phyloP scores from a whole-genome alignment of 64 coral and sea anemone genomes.

The Stichodactyla mertensii region DNA sequence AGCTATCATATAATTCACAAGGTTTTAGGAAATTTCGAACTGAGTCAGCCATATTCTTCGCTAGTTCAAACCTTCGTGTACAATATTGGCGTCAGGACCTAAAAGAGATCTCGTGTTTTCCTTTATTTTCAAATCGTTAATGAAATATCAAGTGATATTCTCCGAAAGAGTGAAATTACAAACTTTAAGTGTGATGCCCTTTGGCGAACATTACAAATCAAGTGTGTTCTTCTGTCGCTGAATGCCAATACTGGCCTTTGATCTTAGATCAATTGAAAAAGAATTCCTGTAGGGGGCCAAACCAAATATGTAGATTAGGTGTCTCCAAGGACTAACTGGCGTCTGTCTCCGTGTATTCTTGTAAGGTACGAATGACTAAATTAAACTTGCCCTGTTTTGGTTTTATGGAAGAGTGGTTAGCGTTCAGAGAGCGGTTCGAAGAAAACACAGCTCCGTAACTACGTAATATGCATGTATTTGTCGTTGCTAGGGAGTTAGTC shows the following conservation, averaged over 20 bases:
- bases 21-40: background rate
- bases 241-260: conserved; percentile 9
- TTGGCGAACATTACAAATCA: background rate
- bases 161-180: background rate
- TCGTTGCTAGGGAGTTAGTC: background rate
- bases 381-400: background rate
- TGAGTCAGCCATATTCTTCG: background rate
- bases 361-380: background rate
- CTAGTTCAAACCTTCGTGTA: background rate
- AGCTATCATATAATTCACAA: background rate
- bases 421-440: background rate
- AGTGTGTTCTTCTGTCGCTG: background rate
- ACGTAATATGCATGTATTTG: background rate
- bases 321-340: background rate
- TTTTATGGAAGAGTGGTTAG: background rate
- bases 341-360: background rate
- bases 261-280: conserved; percentile 14
- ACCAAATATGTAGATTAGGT: background rate
- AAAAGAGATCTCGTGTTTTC: background rate
- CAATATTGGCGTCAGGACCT: background rate
- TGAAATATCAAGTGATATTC: background rate
- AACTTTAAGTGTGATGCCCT: background rate
- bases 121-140: background rate
- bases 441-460: background rate
- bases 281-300: conserved; percentile 12